Base-by-base conservation (phyloP, 2,113 vertebrate species). In the Eublepharis macularius region DNA sequence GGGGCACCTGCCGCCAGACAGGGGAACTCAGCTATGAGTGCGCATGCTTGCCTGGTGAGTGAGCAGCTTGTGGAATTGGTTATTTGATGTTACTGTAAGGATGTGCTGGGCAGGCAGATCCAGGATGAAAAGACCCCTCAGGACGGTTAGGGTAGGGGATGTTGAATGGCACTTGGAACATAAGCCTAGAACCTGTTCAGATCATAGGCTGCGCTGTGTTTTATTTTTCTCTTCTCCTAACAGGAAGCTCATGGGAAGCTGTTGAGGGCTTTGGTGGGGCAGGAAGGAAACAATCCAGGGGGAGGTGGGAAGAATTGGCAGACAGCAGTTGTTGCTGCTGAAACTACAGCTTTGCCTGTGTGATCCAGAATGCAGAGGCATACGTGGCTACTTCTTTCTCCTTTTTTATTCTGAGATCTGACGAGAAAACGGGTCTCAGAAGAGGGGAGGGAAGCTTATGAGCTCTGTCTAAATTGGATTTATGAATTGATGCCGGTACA, bases 1-100 rank as follows among this genome's bases (percentile, higher is more conserved):
- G 98, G 16, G 98, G 98, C n/a, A 98, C 98, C 74, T 99, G 98
- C 89, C 96, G 97, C 57, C 98, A 98, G 93, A 98, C 95, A 12
- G 95, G 97, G 0, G 97, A 98, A 51, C 95, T 97, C 90, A 96
- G 97, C 72, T 98, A 98, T 14, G 97, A 98, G 57, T 99, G 98
- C 17, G 97, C 97, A 92, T 98, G 98, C 89, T 94, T 99, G 84
- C 98, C 98, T 92, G 98, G 98, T 98, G 94, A 93, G 95, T 80
- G 39, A 57, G 51, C 16, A 17, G 34, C 1, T 57, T 36, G 21
- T 34, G 26, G 2, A 74, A 6, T 2, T 10, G 32, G 80, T 88
- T 86, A 82, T 85, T 80, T 84, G 65, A 6, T n/a, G 21, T n/a
- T 36, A 51, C 6, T 73, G 51, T 41, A 60, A 49, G 89, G 83